Conservation (phyloP, 2,113 vertebrate genomes). For the Cololabis saira region DNA sequence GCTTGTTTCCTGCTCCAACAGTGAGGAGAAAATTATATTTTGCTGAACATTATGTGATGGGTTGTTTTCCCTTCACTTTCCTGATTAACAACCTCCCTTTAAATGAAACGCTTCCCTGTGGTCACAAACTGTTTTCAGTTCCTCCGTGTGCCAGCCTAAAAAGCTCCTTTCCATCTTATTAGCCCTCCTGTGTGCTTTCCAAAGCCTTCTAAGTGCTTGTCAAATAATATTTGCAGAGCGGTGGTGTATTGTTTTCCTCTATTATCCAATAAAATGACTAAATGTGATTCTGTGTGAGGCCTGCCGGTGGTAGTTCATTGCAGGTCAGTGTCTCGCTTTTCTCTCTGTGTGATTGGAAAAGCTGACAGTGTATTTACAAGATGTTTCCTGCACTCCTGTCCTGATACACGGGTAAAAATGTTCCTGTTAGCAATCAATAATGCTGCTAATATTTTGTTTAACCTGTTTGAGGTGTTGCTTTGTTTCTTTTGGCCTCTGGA, state of each 20-base stretch:
- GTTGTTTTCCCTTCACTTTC: background rate
- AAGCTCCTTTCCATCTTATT: background rate
- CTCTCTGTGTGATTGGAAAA: too few relatives aligned
- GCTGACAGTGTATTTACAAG: too few relatives aligned
- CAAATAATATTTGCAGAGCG: background rate
- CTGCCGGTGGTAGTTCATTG: conserved; percentile 10
- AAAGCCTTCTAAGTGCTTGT: conserved; percentile 5
- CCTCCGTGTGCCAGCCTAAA: conserved; percentile 21
- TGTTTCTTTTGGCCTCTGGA: conserved; percentile 17
- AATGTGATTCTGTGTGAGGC: conserved; percentile 12
- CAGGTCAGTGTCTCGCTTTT: conserved; percentile 10
- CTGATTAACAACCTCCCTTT: conserved; percentile 3
- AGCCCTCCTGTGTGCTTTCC: background rate
- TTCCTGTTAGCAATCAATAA: background rate
- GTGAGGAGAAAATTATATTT: background rate
- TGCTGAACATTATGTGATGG: background rate
- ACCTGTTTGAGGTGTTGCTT: conserved; percentile 11
- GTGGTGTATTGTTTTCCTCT: conserved; percentile 7
- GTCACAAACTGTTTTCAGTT: background rate
- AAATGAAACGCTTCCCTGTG: background rate
- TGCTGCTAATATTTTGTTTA: background rate
- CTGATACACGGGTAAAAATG: background rate
- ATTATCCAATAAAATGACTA: background rate
- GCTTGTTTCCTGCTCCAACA: background rate
- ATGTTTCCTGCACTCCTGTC: background rate